These are phyloP conservation scores for Ambastaia sidthimunki DNA, from an alignment of 2,797 vertebrate genomes.

Conservation along the genomic window DNA sequence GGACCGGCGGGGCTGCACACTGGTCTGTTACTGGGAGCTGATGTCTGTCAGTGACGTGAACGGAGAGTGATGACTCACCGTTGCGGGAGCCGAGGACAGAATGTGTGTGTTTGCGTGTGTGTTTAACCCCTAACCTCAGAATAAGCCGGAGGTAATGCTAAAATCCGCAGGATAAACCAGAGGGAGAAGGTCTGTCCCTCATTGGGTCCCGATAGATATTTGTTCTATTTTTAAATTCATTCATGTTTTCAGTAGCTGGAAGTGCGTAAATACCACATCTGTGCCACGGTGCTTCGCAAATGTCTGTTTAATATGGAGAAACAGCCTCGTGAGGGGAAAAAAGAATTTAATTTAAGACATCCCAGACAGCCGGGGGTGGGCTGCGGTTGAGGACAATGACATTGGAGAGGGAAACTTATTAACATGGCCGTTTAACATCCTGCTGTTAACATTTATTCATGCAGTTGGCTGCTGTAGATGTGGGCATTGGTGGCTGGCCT, in stretches of 20 bases:
- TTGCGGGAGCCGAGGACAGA: slow-evolving; percentile 67
- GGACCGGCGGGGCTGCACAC: slow-evolving; percentile 76
- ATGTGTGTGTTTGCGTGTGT: slow-evolving; percentile 43
- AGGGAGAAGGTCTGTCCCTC: slow-evolving; percentile 39
- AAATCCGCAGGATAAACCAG: slow-evolving; percentile 45
- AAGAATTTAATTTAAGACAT: slow-evolving; percentile 57
- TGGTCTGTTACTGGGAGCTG: slow-evolving; percentile 78
- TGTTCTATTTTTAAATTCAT: slow-evolving; percentile 63
- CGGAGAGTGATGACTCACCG: slow-evolving; percentile 82
- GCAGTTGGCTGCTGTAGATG: background rate
- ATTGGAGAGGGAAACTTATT: slow-evolving; percentile 33
- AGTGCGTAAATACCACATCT: slow-evolving; percentile 64
- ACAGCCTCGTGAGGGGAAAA: slow-evolving; percentile 52
- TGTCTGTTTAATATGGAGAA: slow-evolving; percentile 63
- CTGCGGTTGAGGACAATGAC: slow-evolving; percentile 24
- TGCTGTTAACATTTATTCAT: slow-evolving; percentile 12
- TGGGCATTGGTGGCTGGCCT: slow-evolving; percentile 10
- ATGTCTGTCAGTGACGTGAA: slow-evolving; percentile 81
- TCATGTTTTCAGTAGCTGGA: slow-evolving; percentile 71
- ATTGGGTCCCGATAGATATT: slow-evolving; percentile 16
- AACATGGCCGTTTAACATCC: slow-evolving; percentile 49
- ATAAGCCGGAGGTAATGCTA: slow-evolving; percentile 43
- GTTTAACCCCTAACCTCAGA: slow-evolving; percentile 65
- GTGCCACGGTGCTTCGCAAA: slow-evolving; percentile 55
- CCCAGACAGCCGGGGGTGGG: slow-evolving; percentile 12